phyloP scores from a whole-genome alignment of 2,888 invertebrate species.

The Scrobipalpa costella region DNA sequence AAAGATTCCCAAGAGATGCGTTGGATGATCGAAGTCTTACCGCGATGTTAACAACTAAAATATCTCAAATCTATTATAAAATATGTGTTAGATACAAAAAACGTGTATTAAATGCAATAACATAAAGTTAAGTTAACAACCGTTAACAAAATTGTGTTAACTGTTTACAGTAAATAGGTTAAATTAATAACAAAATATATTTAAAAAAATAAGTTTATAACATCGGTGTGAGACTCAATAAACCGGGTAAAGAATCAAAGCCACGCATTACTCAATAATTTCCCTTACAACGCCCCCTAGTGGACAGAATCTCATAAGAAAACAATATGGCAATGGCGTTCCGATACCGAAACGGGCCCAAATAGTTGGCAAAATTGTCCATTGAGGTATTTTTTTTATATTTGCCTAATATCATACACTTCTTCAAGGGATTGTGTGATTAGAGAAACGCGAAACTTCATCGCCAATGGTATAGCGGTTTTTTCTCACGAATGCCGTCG shows the following conservation, averaged over 20 bases:
- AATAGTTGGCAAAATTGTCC: conserved; percentile 10
- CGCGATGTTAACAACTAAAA: not conserved
- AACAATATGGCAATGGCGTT: conserved; percentile 28
- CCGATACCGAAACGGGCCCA: conserved; percentile 18
- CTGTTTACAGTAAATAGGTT: no score
- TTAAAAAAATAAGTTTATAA: not conserved
- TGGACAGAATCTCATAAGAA: conserved; percentile 46
- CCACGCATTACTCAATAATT: conserved; percentile 17
- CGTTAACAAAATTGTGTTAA: not conserved
- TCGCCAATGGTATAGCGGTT: conserved; percentile 3
- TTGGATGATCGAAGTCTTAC: not conserved
- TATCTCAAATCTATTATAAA: no score
- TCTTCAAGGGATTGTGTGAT: not conserved
- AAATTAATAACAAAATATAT: no score
- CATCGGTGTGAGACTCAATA: no score
- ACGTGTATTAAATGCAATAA: not conserved
- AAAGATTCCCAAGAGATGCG: not conserved
- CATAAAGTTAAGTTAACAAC: not conserved
- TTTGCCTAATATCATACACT: not conserved
- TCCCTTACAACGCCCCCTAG: conserved; percentile 4
- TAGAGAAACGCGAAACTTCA: not conserved
- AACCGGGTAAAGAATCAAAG: not conserved
- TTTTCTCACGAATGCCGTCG: no score
- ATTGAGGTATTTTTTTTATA: not conserved
- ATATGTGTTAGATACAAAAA: no score